Evolutionary conservation across 2,888 invertebrate species (phyloP), one percentile per base, ranked within the genome.

Genomic region (Clunio marinus): DNA sequence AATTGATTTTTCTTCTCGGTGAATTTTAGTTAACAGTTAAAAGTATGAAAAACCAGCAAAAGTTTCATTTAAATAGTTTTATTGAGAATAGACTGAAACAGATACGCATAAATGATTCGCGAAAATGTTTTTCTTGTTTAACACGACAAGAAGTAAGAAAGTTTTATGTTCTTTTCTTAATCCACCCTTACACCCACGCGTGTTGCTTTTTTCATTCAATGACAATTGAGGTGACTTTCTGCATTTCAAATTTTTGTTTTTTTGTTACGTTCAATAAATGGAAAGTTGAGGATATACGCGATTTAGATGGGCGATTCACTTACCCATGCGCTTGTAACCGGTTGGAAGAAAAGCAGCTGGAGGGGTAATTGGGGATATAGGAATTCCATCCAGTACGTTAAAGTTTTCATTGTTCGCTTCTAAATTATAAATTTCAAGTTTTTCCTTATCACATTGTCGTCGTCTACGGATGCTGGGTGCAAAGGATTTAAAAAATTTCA

Each of bases 301-400:
- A 3, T 10, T 10, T 8, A 32, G 8, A 4, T 7, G 8, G 5
- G 8, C 10, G 10, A 41, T n/a, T 15, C n/a, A 70, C 71, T 74
- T 70, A 71, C 75, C 75, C 70, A 75, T 73, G 20, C 77, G 74
- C 72, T 81, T 83, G 73, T 84, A 85, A 46, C 84, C 85, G 24
- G 83, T 83, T 2, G 85, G 83, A 65, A 85, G 78, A 74, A 87
- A 87, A 69, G 85, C 86, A 7, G 86, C 86, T 15, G 87, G 87
- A 25, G 86, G 86, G 28, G 86, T 86, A 71, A 86, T 86, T 27
- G 86, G 86, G 27, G 84, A 82, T 63, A 15, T 15, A n/a, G 80
- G 79, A 66, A 78, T 72, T 4, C 79, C 76, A 72, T 84, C 83
- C 83, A 83, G 84, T 63, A 82, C 81, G 20, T 51, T 55, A n/a